Evolutionary conservation across 2,113 vertebrate species (phyloP).

Genomic region (Cricetomys ansorgei): DNA sequence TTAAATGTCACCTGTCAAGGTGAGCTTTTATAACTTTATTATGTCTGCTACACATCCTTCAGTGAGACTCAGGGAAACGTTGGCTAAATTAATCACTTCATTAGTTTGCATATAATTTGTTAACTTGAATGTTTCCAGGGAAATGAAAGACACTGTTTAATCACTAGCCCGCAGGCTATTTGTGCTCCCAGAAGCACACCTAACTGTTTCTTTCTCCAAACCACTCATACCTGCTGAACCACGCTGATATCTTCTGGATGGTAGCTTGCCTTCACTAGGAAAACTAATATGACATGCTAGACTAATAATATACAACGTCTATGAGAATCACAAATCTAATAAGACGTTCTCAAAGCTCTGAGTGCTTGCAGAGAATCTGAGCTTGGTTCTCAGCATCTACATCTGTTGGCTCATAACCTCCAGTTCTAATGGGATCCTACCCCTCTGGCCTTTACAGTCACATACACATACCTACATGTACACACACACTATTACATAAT

Average conservation of each 20-base stretch:
- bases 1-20: conserved; percentile 43
- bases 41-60: conserved; percentile 2
- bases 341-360: not conserved
- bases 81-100: conserved; percentile 29
- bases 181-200: not conserved
- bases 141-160: not conserved
- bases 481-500: not conserved
- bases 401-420: not conserved
- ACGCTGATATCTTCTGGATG: not conserved
- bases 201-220: not conserved
- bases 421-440: not conserved
- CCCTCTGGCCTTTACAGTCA: too few relatives aligned
- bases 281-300: not conserved
- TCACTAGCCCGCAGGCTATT: not conserved
- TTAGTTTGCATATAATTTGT: conserved; percentile 9
- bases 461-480: not conserved
- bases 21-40: conserved; percentile 50
- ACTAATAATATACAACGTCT: too few relatives aligned
- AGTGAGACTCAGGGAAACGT: conserved; percentile 5
- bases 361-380: too few relatives aligned
- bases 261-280: not conserved
- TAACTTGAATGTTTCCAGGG: not conserved
- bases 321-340: not conserved
- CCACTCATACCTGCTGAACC: not conserved
- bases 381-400: not conserved